These are phyloP conservation scores for Dasypus novemcinctus DNA, from an alignment of 2,113 vertebrate species.

Conservation along the genomic window DNA sequence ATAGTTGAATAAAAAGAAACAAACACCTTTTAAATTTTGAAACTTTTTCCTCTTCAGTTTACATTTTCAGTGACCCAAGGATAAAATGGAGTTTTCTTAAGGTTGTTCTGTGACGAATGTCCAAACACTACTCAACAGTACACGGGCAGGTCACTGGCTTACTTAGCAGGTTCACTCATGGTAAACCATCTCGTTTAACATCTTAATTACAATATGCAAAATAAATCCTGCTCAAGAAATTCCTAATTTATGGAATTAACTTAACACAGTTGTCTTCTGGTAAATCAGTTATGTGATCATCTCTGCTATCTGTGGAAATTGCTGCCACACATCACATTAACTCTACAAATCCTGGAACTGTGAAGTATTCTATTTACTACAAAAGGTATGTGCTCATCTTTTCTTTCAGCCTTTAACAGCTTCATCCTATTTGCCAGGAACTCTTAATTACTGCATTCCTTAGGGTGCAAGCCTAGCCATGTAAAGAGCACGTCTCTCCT, in stretches of 20 bases:
- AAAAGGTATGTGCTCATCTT: too few species aligned
- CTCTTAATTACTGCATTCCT: too few species aligned
- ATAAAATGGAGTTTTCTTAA: background rate
- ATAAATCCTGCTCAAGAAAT: background rate
- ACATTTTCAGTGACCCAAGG: background rate
- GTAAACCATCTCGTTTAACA: background rate
- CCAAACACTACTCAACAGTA: background rate
- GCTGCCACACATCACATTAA: too few species aligned
- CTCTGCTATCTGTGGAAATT: background rate
- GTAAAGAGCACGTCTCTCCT: too few species aligned
- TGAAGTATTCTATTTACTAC: too few species aligned
- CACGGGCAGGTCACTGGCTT: background rate
- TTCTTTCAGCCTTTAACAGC: too few species aligned
- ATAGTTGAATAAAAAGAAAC: conserved; percentile 53
- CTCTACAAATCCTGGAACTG: too few species aligned
- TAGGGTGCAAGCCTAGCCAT: too few species aligned
- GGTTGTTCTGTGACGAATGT: background rate
- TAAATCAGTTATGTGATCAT: background rate
- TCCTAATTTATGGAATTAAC: background rate
- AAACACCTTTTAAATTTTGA: conserved; percentile 51
- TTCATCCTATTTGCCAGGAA: too few species aligned
- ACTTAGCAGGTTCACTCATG: background rate
- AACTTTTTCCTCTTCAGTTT: background rate
- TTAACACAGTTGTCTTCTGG: background rate
- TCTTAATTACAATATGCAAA: background rate